These are phyloP conservation scores for Deilephila porcellus DNA, from an alignment of 2,888 invertebrate genomes.

Conservation along the genomic window DNA sequence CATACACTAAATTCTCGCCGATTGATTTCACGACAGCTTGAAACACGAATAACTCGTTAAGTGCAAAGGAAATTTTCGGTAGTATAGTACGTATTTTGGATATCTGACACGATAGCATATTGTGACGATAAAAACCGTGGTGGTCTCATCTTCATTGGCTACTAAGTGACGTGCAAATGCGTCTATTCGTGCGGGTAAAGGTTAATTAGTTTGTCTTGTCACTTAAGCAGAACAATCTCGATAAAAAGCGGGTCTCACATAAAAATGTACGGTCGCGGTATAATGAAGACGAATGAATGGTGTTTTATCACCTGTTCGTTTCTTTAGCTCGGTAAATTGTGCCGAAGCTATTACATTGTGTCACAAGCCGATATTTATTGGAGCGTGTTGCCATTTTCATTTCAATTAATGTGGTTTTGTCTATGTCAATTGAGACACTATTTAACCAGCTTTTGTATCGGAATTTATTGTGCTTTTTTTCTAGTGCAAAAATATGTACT, in stretches of 20 bases:
- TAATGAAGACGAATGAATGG: conserved; percentile 31
- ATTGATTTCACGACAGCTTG: background rate
- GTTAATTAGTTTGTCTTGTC: conserved; percentile 12
- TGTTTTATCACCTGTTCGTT: conserved; percentile 30
- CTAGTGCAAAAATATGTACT: too few species aligned
- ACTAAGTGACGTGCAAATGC: background rate
- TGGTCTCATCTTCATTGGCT: background rate
- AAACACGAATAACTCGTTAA: conserved; percentile 21
- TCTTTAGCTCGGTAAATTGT: conserved; percentile 27
- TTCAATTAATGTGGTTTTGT: background rate
- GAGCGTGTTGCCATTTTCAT: background rate
- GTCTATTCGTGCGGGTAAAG: conserved; percentile 1
- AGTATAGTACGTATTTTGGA: background rate
- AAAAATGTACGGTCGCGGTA: conserved; percentile 1
- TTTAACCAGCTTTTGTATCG: background rate
- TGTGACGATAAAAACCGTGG: background rate
- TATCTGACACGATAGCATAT: background rate
- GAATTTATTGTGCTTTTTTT: too few species aligned
- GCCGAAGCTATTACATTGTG: background rate
- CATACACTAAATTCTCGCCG: background rate
- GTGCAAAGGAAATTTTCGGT: conserved; percentile 14
- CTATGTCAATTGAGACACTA: conserved; percentile 6
- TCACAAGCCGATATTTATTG: conserved; percentile 19
- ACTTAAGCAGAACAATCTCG: conserved; percentile 6
- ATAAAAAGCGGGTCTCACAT: conserved; percentile 20